Evolutionary conservation across 2,797 vertebrate species (phyloP).

Genomic region (Nasua narica): DNA sequence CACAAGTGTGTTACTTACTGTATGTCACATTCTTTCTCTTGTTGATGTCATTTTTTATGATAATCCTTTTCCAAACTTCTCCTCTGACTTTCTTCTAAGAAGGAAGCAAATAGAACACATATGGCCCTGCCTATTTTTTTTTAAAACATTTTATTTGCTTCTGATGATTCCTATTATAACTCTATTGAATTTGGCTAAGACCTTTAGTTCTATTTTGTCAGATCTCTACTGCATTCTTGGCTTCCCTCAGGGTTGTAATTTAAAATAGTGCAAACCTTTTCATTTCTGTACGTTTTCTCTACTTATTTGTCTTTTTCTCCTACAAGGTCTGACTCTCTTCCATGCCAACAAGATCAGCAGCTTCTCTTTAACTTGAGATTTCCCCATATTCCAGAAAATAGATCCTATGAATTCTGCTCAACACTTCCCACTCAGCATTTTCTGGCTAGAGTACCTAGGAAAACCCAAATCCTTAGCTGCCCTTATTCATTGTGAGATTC

Average conservation of each 20-base stretch:
- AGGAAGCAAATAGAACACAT: neutral
- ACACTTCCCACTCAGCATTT: neutral
- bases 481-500: neutral
- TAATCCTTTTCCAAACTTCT: neutral
- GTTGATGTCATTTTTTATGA: neutral
- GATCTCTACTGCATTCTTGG: neutral
- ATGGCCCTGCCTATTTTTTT: neutral
- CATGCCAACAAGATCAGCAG: neutral
- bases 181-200: neutral
- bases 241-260: neutral
- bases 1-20: neutral
- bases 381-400: neutral
- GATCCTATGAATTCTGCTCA: neutral
- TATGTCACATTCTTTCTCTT: neutral
- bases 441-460: neutral
- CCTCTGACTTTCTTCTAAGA: neutral
- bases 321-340: neutral
- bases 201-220: neutral
- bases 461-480: neutral
- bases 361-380: conserved; percentile 16
- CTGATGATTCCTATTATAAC: neutral
- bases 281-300: neutral
- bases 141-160: neutral
- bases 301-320: neutral
- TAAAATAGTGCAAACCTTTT: neutral